Conservation (phyloP, 2,888 invertebrate genomes). For the Meteorus cinctellus region DNA sequence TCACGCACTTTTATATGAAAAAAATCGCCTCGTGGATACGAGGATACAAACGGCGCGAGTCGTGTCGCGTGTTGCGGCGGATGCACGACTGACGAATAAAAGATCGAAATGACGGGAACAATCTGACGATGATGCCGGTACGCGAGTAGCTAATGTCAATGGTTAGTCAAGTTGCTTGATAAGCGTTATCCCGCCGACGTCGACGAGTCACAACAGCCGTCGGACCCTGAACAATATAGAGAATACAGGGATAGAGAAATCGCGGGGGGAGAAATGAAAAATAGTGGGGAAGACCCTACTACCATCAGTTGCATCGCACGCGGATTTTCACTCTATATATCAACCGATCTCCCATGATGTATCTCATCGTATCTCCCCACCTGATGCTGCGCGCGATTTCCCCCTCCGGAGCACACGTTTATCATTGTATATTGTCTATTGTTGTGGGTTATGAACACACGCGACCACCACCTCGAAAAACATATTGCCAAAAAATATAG, state of each 20-base stretch:
- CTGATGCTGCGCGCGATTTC: constrained; percentile 4
- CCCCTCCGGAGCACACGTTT: neutral
- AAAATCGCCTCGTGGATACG: neutral
- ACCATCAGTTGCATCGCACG: constrained; percentile 24
- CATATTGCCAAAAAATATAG: too few species aligned
- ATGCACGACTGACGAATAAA: constrained; percentile 23
- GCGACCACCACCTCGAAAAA: neutral
- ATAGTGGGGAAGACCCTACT: constrained; percentile 57
- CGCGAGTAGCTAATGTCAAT: constrained; percentile 31
- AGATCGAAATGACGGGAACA: constrained; percentile 6
- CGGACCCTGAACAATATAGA: neutral
- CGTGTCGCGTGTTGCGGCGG: constrained; percentile 34
- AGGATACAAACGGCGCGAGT: constrained; percentile 29
- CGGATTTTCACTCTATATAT: constrained; percentile 43
- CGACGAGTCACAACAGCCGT: neutral
- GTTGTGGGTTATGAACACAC: neutral
- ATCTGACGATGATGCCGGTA: constrained; percentile 19
- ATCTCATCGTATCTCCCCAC: constrained; percentile 8
- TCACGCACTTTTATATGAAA: constrained; percentile 8
- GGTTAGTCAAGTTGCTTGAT: constrained; percentile 30
- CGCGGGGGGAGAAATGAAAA: constrained; percentile 43
- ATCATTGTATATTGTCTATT: neutral
- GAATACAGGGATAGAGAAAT: neutral
- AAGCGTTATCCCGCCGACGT: constrained; percentile 28
- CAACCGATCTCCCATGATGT: constrained; percentile 52